A percentile compares a stretch with the other conserved stretches of the same genome.
These are phyloP conservation scores for Echeneis naucrates DNA, from an alignment of 2,797 vertebrate species.

Conservation along the genomic window DNA sequence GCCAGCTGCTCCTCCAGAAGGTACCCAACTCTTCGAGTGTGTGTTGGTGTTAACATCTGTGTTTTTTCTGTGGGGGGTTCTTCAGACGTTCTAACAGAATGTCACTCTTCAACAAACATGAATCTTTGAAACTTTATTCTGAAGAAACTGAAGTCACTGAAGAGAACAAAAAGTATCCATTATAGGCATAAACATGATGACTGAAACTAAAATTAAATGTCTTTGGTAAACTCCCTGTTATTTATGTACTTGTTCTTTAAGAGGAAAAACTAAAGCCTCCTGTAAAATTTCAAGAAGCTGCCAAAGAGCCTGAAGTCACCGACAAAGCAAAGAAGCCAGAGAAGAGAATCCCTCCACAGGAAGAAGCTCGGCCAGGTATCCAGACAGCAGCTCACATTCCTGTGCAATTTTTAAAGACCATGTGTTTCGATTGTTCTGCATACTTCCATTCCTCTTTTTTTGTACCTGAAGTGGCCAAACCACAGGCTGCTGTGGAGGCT, in stretches of 20 bases:
- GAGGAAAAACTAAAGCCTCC: constrained; percentile 54
- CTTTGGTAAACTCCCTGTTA: constrained; percentile 31
- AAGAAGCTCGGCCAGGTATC: constrained; percentile 72
- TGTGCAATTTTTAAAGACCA: not conserved
- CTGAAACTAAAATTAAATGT: not conserved
- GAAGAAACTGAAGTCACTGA: not conserved
- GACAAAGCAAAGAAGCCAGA: constrained; percentile 47
- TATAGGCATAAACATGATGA: not conserved
- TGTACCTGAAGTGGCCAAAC: constrained; percentile 62
- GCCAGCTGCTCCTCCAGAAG: constrained; percentile 62
- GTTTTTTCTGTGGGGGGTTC: constrained; percentile 21
- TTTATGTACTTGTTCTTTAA: constrained; percentile 61
- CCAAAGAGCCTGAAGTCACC: constrained; percentile 54
- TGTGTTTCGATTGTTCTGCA: constrained; percentile 1
- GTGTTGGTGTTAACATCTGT: constrained; percentile 10
- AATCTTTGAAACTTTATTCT: constrained; percentile 25
- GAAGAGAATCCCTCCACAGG: constrained; percentile 44
- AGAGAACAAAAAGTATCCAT: not conserved
- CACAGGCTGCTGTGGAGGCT: constrained; percentile 81
- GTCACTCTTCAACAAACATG: constrained; percentile 45
- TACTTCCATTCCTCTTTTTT: constrained; percentile 45
- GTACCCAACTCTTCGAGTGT: constrained; percentile 54
- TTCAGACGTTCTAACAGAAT: constrained; percentile 59
- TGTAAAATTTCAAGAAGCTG: constrained; percentile 56
- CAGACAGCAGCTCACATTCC: not conserved